A percentile compares a stretch with the other conserved stretches of the same genome.
Evolutionary conservation across 2,888 invertebrate genomes (phyloP).

Genomic region (Osmoderma eremita): DNA sequence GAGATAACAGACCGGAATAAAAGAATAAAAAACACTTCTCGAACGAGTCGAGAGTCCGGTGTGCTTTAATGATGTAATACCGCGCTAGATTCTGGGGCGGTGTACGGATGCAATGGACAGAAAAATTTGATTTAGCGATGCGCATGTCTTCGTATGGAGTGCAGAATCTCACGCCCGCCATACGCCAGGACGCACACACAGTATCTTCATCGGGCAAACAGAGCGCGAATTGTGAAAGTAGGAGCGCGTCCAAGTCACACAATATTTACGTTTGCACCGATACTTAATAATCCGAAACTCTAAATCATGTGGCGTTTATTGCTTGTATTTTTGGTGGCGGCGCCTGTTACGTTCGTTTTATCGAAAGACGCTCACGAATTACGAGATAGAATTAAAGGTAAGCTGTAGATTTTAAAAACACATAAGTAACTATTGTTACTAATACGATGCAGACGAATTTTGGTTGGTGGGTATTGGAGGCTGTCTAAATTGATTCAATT

Average conservation of each 20-base stretch:
- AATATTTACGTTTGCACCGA: slow-evolving; percentile 7
- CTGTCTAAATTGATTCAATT: neutral
- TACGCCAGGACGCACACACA: slow-evolving; percentile 28
- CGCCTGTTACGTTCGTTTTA: neutral
- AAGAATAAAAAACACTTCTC: neutral
- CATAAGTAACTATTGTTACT: neutral
- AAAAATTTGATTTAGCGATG: slow-evolving; percentile 33
- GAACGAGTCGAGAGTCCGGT: neutral
- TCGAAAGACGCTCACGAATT: slow-evolving; percentile 34
- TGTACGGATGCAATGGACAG: slow-evolving; percentile 32
- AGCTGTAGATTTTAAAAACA: neutral
- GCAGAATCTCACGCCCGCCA: slow-evolving; percentile 28
- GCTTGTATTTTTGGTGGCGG: slow-evolving; percentile 20
- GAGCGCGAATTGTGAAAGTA: slow-evolving; percentile 29
- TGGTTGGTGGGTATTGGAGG: neutral
- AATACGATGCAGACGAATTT: neutral
- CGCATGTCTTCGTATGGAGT: slow-evolving; percentile 32
- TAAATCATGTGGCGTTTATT: slow-evolving; percentile 16
- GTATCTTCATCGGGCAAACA: slow-evolving; percentile 29
- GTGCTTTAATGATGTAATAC: slow-evolving; percentile 17
- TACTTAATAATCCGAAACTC: neutral
- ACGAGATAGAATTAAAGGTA: slow-evolving; percentile 30
- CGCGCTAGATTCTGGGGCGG: slow-evolving; percentile 4
- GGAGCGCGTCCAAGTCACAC: neutral
- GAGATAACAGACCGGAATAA: neutral